Base-by-base conservation (phyloP, 2,113 vertebrate genomes). In the Barnardius zonarius region DNA sequence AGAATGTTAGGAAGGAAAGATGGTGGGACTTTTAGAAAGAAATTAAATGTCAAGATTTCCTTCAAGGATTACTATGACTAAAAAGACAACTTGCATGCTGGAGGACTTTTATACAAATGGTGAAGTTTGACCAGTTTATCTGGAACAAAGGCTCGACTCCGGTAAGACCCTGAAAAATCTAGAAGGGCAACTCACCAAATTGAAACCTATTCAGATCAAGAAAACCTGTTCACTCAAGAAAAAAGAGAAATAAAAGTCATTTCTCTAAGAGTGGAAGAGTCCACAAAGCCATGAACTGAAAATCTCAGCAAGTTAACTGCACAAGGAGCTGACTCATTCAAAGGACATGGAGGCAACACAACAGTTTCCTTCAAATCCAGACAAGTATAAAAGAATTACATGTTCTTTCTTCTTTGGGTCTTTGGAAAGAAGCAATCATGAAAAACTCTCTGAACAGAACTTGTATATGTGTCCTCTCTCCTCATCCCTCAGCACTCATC, bases 401-500 rank as follows among this genome's bases (percentile, higher is more conserved):
- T 73, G 90, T 86, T 69, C 37, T 82, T 92, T 83, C 62, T 76
- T 73, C 44, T 66, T 59, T 63, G 24, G 6, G 13, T 73, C 48
- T 92, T 86, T 94, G 57, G 52, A 95, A 91, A 95, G 30, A 94
- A 83, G 20, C 24, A 5, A 76, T 88, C 11, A 28, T 14, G 25
- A 87, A 84, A 77, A 62, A 27, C 3, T 0, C 59, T 63, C 66
- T 63, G 69, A 89, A 79, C 30, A 44, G 61, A 93, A 76, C 18
- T 79, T 64, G 52, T 61, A 76, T 74, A 70, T 63, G 11, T 49
- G 51, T 81, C 61, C 23, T 90, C 33, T 68, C 43, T 68, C 57
- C 89, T 82, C 51, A 92, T 81, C 83, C 19, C 35, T 92, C 83
- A 78, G 39, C 81, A 92, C 86, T 75, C 84, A 89, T 95, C 93